Conservation (phyloP, 2,888 invertebrate genomes). For the Thymelicus acteon region DNA sequence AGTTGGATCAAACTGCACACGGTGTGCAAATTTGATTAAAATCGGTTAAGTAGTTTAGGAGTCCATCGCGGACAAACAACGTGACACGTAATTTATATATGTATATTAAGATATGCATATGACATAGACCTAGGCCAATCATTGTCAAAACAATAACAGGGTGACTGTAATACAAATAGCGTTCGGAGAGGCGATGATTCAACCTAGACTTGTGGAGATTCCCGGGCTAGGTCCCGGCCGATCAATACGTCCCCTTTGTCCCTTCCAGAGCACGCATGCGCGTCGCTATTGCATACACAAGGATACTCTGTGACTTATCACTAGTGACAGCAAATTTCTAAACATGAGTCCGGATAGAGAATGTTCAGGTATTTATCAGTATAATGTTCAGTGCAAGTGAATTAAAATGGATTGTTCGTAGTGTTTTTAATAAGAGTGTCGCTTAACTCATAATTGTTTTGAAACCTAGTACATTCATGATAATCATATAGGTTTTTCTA, state of each 20-base stretch:
- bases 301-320: conserved; percentile 47
- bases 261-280: conserved; percentile 57
- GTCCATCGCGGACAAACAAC: too few species aligned
- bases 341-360: conserved; percentile 71
- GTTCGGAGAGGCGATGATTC: conserved; percentile 19
- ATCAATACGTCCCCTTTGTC: conserved; percentile 70
- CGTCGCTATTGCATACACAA: conserved; percentile 51
- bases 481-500: too few species aligned
- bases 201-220: conserved; percentile 41
- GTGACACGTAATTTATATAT: too few species aligned
- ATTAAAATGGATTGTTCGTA: background rate
- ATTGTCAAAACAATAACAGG: too few species aligned
- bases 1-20: too few species aligned
- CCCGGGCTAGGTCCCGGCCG: conserved; percentile 55
- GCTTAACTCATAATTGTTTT: background rate
- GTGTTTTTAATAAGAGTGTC: background rate
- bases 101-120: too few species aligned
- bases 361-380: conserved; percentile 60
- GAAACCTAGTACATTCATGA: too few species aligned
- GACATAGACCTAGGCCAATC: too few species aligned
- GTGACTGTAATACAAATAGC: background rate
- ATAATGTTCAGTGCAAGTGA: conserved; percentile 16
- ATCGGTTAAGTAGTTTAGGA: too few species aligned
- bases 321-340: conserved; percentile 55
- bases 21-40: too few species aligned